Evolutionary conservation across 2,888 invertebrate species (phyloP), one percentile per base, ranked within the genome.

Genomic region (Chromoteleia sp.): DNA sequence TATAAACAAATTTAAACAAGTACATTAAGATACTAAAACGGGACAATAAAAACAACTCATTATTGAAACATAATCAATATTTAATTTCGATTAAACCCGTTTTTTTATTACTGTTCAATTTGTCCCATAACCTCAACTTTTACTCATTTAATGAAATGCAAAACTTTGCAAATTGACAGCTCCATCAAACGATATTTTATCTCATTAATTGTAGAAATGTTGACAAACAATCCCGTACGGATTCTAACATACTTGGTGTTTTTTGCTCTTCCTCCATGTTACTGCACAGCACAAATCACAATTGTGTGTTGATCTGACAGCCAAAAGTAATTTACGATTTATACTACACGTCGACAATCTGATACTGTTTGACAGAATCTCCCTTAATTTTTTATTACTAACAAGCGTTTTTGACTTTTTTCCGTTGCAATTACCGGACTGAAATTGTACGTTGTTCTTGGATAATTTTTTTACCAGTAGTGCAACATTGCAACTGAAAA

Each of bases 391-490:
- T 15, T 52, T 29, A 15, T 8, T 43, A 8, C n/a, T 43, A 43
- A 17, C 8, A 1, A 17, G 2, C 17, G 5, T 19, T 43, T 43
- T 43, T 8, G 2, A 8, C 8, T 43, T 19, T 43, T 43, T 19
- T 10, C 17, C 30, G 14, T 30, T 52, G 52, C 15, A 52, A 15
- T 30, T 8, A 52, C 1, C 12, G 36, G 36, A 36, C 56, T 56
- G 56, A 56, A 56, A 33, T 50, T 56, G 19, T 56, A 4, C n/a
- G 36, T 36, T n/a, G 10, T 56, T 56, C 56, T 56, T 33, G 19
- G 19, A 56, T 56, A 19, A 56, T 21, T 36, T 17, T 56, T 36
- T 19, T 1, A 10, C 5, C 56, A 56, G 19, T 15, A 1, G n/a
- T 56, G 14, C 33, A 33, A 56, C 33, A 8, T 14, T 21, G 3